phyloP scores from a whole-genome alignment of 64 coral and sea anemone species.

The Cladopsammia gracilis region DNA sequence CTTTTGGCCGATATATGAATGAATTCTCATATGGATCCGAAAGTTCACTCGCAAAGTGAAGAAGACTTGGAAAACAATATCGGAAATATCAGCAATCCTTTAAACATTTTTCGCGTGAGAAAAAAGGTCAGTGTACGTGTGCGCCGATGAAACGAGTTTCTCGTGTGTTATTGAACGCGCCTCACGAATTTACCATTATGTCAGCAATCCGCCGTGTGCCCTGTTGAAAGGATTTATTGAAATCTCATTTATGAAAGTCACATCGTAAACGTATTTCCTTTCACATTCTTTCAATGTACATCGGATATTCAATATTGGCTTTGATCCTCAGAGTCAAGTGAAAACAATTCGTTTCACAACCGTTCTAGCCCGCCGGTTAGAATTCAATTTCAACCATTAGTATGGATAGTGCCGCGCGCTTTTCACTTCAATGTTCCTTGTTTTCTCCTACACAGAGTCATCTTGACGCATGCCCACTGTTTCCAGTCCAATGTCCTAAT shows the following conservation, averaged over 20 bases:
- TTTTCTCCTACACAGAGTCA: conserved; percentile 58
- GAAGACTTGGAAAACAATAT: background rate
- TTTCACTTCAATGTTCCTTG: conserved; percentile 18
- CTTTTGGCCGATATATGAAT: no score
- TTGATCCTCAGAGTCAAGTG: background rate
- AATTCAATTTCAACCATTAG: no score
- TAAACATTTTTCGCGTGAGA: background rate
- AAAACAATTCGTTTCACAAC: background rate
- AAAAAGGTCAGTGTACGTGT: background rate
- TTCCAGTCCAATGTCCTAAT: conserved; percentile 68
- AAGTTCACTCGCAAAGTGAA: background rate
- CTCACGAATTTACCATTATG: background rate
- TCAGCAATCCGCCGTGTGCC: background rate
- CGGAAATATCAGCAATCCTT: background rate
- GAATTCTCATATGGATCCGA: no score
- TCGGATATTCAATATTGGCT: conserved; percentile 7
- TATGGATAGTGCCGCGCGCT: background rate
- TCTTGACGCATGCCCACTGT: conserved; percentile 56
- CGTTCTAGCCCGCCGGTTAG: no score
- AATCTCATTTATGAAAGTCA: background rate
- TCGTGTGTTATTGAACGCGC: background rate
- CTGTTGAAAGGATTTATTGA: background rate
- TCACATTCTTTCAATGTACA: conserved; percentile 32
- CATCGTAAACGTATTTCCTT: conserved; percentile 1
- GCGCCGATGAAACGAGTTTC: no score